These are phyloP conservation scores for Tetranychus truncatus DNA, from an alignment of 2,888 invertebrate species.

Conservation along the genomic window DNA sequence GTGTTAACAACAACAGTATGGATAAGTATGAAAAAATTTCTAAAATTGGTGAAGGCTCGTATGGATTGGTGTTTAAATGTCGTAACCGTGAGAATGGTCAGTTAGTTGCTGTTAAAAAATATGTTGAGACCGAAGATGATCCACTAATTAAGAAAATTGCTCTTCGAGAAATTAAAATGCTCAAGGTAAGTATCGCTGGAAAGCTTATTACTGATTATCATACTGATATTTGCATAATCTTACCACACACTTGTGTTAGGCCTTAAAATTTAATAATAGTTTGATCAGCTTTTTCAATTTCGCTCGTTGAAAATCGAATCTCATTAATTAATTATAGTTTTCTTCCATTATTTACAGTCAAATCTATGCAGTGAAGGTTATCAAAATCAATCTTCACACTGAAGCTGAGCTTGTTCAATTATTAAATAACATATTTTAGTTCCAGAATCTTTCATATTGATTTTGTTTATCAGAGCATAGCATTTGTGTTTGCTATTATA, in stretches of 20 bases:
- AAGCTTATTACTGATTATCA: neutral
- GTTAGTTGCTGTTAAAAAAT: conserved; percentile 87
- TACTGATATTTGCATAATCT: too few species aligned
- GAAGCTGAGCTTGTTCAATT: too few species aligned
- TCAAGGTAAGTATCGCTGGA: conserved; percentile 48
- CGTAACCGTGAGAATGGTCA: conserved; percentile 82
- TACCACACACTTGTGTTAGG: too few species aligned
- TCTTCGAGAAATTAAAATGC: conserved; percentile 72
- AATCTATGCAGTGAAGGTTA: too few species aligned
- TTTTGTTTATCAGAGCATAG: neutral
- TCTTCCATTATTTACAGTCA: too few species aligned
- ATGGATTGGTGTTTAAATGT: conserved; percentile 90
- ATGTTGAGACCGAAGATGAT: conserved; percentile 90
- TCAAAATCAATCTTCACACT: too few species aligned
- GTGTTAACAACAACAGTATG: conserved; percentile 28
- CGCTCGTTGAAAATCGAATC: too few species aligned
- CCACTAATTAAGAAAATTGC: conserved; percentile 89
- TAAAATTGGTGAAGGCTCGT: conserved; percentile 84
- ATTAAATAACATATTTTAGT: too few species aligned
- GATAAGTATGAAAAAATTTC: conserved; percentile 69
- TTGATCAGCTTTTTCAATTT: too few species aligned
- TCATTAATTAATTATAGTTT: too few species aligned
- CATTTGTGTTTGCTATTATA: neutral
- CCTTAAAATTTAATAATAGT: too few species aligned
- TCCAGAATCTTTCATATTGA: neutral